Base-by-base conservation (phyloP, 2,797 vertebrate genomes). In the Pyrocephalus nanus region DNA sequence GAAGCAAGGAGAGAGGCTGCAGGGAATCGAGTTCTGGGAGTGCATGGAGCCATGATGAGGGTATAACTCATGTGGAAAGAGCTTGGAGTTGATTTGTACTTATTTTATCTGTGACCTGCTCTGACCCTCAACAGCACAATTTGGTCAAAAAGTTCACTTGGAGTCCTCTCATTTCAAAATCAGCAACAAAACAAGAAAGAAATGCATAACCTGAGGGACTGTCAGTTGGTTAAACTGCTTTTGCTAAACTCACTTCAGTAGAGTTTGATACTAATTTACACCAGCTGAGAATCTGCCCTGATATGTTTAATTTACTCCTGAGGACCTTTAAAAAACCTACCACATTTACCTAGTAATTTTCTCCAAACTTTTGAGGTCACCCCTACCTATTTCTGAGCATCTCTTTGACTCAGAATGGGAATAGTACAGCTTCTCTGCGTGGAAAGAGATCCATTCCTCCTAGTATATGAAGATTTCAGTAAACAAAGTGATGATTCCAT, bases 41-140 rank as follows among this genome's bases (percentile, higher is more conserved):
- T 29, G 43, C 76, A 73, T 15, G 60, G 88, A 90, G 66, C 70
- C 76, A 55, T 47, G 62, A 86, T 91, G 93, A 96, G 75, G 48
- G 48, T 54, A 58, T 50, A 95, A 91, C 36, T 96, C 92, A 92
- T 75, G 93, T 78, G 89, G 92, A 96, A 96, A 88, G 54, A 81
- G 54, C 76, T 75, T 8, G 3, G 57, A 83, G 93, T 94, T 83
- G 42, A 81, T 90, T 82, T 58, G 78, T 78, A 75, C 32, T 93
- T 92, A 74, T 83, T 94, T 97, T 61, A 90, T 75, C 80, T 78
- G 51, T 83, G 91, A 91, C 70, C 75, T 93, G 38, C 43, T 88
- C 55, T 50, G 72, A 93, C 73, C 54, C 30, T 32, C 51, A 78
- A 42, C n/a, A 91, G 55, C 83, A 84, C 58, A 62, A 92, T 88